These are phyloP conservation scores for Phragmatobia fuliginosa DNA, from an alignment of 2,888 invertebrate species.

Conservation along the genomic window DNA sequence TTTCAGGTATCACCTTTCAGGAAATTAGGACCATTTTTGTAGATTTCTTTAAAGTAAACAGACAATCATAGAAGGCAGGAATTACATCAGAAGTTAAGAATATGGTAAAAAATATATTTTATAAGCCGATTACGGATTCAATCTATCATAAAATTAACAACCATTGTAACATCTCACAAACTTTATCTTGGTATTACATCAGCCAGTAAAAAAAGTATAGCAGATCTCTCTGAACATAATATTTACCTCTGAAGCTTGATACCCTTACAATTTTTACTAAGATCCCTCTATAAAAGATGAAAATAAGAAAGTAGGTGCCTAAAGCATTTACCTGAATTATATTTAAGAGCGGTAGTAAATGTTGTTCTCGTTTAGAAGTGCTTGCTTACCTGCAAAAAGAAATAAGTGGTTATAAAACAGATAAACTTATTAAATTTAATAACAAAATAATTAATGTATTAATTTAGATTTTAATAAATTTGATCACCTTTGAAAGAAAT, in stretches of 20 bases:
- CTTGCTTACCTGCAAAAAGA: constrained; percentile 46
- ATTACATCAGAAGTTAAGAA: background rate
- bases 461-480: background rate
- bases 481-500: background rate
- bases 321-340: constrained; percentile 44
- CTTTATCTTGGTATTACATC: background rate
- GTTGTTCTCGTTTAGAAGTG: constrained; percentile 17
- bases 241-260: constrained; percentile 19
- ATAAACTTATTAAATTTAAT: background rate
- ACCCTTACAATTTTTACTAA: constrained; percentile 24
- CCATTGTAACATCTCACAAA: background rate
- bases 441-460: background rate
- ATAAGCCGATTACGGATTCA: background rate
- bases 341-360: constrained; percentile 27
- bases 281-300: constrained; percentile 29
- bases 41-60: too few species aligned
- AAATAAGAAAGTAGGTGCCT: constrained; percentile 31
- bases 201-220: constrained; percentile 11
- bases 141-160: constrained; percentile 4
- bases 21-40: too few species aligned
- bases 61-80: background rate
- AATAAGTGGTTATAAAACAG: background rate
- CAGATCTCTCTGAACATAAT: constrained; percentile 21
- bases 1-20: too few species aligned
- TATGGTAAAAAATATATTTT: background rate